Conservation (phyloP, 1,140 invertebrate species). For the Lordiphosa stackelbergi region DNA sequence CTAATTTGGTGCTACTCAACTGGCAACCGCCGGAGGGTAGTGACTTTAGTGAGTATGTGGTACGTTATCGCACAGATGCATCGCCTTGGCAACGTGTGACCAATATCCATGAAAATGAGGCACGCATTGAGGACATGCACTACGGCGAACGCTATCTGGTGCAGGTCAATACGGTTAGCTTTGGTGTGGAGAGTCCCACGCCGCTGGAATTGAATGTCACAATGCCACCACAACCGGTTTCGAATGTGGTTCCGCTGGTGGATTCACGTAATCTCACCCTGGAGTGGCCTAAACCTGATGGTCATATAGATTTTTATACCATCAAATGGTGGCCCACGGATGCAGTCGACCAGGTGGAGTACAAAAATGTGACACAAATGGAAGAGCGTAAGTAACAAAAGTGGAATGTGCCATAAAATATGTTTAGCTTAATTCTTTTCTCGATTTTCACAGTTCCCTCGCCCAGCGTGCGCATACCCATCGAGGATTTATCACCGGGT, state of each 20-base stretch:
- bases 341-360: conserved; percentile 76
- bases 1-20: conserved; percentile 87
- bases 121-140: conserved; percentile 91
- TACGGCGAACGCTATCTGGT: conserved; percentile 92
- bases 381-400: conserved; percentile 41
- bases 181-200: conserved; percentile 86
- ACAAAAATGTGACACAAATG: conserved; percentile 79
- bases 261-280: conserved; percentile 94
- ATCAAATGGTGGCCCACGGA: conserved; percentile 84
- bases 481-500: conserved; percentile 87
- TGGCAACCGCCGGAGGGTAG: conserved; percentile 88
- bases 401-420: too few species aligned
- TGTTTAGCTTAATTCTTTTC: not conserved
- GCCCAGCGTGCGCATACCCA: conserved; percentile 80
- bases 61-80: conserved; percentile 87
- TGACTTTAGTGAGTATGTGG: conserved; percentile 87
- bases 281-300: conserved; percentile 89
- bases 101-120: conserved; percentile 82
- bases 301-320: conserved; percentile 90
- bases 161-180: conserved; percentile 91
- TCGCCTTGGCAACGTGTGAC: conserved; percentile 83
- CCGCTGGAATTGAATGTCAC: conserved; percentile 88
- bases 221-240: conserved; percentile 89
- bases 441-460: conserved; percentile 18
- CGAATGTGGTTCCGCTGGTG: conserved; percentile 86